Evolutionary conservation across 2,888 invertebrate genomes (phyloP).

Genomic region (Mesorhabditis belari): DNA sequence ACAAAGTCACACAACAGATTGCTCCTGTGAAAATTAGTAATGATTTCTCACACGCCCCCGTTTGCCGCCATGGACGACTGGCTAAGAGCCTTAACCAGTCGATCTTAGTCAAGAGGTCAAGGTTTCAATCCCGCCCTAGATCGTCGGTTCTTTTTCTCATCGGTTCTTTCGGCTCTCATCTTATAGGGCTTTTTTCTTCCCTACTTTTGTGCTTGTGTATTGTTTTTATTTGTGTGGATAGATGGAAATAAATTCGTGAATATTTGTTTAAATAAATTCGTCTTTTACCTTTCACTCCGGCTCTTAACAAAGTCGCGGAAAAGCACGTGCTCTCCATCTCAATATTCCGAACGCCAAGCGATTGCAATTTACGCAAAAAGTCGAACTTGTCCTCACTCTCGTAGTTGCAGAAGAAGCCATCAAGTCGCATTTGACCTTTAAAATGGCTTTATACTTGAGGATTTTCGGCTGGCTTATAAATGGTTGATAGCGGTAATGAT

Average conservation of each 20-base stretch:
- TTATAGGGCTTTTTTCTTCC: too few relatives aligned
- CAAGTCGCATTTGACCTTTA: slow-evolving; percentile 83
- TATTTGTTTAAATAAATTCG: too few relatives aligned
- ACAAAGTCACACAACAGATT: slow-evolving; percentile 83
- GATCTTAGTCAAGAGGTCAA: too few relatives aligned
- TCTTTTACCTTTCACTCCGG: slow-evolving; percentile 56
- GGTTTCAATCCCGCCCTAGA: too few relatives aligned
- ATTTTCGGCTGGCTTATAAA: background rate
- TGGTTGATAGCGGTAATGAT: background rate
- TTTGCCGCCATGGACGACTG: too few relatives aligned
- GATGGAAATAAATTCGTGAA: too few relatives aligned
- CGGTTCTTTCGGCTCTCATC: too few relatives aligned
- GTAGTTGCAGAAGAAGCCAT: slow-evolving; percentile 94
- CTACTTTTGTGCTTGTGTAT: too few relatives aligned
- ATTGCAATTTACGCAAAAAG: slow-evolving; percentile 68
- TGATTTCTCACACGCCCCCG: too few relatives aligned
- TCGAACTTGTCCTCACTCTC: slow-evolving; percentile 80
- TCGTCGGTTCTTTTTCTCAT: too few relatives aligned
- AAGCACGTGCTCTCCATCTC: slow-evolving; percentile 87
- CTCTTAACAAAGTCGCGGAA: slow-evolving; percentile 84
- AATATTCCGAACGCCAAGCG: slow-evolving; percentile 79
- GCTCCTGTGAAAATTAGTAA: slow-evolving; percentile 62
- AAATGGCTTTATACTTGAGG: background rate
- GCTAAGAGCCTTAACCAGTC: too few relatives aligned
- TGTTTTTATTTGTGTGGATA: too few relatives aligned